phyloP scores from a whole-genome alignment of 2,888 invertebrate genomes.

The Blastobasis adustella region DNA sequence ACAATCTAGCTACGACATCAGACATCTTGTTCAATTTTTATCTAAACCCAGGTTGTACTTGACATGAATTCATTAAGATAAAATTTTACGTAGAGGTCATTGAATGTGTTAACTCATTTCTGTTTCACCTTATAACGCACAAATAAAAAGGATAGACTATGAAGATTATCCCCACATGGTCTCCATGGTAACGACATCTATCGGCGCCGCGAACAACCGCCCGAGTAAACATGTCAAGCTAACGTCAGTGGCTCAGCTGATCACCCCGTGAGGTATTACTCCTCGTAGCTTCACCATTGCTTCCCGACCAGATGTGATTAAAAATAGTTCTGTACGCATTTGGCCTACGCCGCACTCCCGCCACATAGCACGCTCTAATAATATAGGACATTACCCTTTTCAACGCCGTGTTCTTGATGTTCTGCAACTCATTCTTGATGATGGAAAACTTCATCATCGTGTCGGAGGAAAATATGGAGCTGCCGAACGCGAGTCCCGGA shows the following conservation, averaged over 20 bases:
- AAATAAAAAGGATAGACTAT: no score
- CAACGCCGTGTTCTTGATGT: conserved; percentile 96
- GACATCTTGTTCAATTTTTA: no score
- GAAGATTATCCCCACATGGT: background rate
- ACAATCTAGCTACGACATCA: no score
- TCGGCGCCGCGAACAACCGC: conserved; percentile 33
- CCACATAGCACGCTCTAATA: conserved; percentile 53
- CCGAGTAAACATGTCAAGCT: conserved; percentile 65
- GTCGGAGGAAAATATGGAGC: conserved; percentile 95
- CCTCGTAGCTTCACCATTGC: conserved; percentile 36
- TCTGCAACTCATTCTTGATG: conserved; percentile 97
- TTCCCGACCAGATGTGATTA: conserved; percentile 51
- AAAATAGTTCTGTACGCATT: conserved; percentile 69
- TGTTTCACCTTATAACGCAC: no score
- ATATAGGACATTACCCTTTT: conserved; percentile 88
- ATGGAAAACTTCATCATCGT: conserved; percentile 98
- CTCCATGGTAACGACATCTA: conserved; percentile 51
- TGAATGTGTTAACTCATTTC: no score
- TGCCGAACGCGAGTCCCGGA: conserved; percentile 92
- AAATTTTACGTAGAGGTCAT: no score
- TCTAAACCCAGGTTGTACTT: no score
- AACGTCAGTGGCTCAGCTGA: conserved; percentile 69
- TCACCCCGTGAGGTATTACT: conserved; percentile 49
- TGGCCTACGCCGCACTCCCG: conserved; percentile 56
- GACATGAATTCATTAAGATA: no score